Evolutionary conservation across 2,888 invertebrate genomes (phyloP), one percentile per base, ranked within the genome.

Genomic region (Drosophila formosana): DNA sequence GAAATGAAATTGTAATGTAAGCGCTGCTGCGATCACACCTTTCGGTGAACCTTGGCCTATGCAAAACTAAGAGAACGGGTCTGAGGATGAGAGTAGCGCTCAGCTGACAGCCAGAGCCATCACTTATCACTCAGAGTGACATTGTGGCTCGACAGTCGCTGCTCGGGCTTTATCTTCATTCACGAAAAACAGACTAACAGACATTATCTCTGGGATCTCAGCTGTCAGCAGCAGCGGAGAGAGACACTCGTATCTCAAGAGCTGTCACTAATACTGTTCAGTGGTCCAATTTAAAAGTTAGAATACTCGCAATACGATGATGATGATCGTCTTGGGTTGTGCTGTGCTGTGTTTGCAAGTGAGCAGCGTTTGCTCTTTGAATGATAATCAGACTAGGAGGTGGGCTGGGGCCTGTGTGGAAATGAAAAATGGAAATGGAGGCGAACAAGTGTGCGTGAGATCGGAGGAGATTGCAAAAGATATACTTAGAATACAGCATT

Each of bases 381-480:
- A 46, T 23, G 78, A 75, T 61, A 69, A 72, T 60, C 62, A 39
- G 43, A 55, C 28, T 26, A 4, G 34, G 13, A 28, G 18, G 13
- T 32, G 25, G 25, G 30, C n/a, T 45, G 13, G 41, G 3, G 6
- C 3, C 4, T 46, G 51, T 37, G 7, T 43, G 39, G 37, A 37
- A 37, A 34, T 34, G 34, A 34, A 34, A 34, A 34, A 37, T 37
- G 37, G 37, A 37, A 37, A 37, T 37, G 37, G 37, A 37, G 5
- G 37, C 46, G 50, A 47, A 23, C 39, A 62, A 47, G 72, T 66
- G 68, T 63, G 61, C 58, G 57, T 74, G 25, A 41, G 66, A 75
- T 76, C 75, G 75, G 37, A 47, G 73, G 74, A 78, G 90, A 86
- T 88, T 80, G 75, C 84, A 66, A 78, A 66, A 80, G 88, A 89